Percentiles rank a stretch among this genome's conserved stretches.
phyloP scores from a whole-genome alignment of 2,797 vertebrate species.

The Melanotaenia trifasciata region DNA sequence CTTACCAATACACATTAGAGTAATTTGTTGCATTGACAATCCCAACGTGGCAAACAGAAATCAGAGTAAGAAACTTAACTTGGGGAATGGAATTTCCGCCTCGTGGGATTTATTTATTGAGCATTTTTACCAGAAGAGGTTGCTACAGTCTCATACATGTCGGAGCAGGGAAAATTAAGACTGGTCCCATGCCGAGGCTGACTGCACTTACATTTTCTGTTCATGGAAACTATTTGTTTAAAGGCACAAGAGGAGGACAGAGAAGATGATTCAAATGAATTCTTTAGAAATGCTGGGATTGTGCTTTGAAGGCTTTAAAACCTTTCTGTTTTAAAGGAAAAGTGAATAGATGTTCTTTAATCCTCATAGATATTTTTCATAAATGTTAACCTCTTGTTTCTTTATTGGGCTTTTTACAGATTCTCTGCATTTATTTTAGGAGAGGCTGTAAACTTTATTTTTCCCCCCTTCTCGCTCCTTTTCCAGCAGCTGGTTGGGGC shows the following conservation, averaged over 20 bases:
- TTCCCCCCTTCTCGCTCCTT: not conserved
- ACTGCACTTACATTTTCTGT: not conserved
- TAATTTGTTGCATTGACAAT: no score
- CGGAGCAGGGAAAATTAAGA: not conserved
- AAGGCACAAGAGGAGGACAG: conserved; percentile 12
- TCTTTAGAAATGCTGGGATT: not conserved
- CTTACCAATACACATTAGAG: not conserved
- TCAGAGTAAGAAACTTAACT: not conserved
- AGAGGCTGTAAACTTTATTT: conserved; percentile 21
- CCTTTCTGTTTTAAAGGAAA: not conserved
- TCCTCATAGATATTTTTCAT: not conserved
- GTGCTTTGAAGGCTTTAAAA: not conserved
- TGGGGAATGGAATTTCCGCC: not conserved
- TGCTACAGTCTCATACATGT: conserved; percentile 78
- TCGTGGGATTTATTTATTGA: conserved; percentile 32
- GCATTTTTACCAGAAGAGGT: conserved; percentile 79
- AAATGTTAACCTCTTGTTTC: conserved; percentile 1
- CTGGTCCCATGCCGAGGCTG: not conserved
- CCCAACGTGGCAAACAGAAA: not conserved
- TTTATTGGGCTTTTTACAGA: conserved; percentile 10
- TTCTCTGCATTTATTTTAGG: conserved; percentile 24
- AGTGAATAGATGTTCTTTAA: not conserved
- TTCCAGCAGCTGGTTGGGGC: conserved; percentile 58
- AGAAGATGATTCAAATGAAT: not conserved
- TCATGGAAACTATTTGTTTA: conserved; percentile 36